Percentiles rank a stretch among this genome's conserved stretches.
Conservation (phyloP, 2,113 vertebrate genomes). For the Dissostichus mawsoni region DNA sequence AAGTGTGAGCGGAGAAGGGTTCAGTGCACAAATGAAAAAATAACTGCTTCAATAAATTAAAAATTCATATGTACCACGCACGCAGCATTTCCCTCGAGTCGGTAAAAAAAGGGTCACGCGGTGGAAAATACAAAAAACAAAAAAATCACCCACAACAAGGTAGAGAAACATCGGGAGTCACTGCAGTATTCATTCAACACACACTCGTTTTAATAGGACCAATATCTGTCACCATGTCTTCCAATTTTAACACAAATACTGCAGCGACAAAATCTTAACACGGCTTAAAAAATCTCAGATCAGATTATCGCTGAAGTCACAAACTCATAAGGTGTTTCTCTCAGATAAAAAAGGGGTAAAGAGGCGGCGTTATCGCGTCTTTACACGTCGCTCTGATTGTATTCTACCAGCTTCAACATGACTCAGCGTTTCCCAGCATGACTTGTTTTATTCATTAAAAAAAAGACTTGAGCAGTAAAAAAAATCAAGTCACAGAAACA, state of each 20-base stretch:
- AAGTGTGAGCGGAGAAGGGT: constrained; percentile 61
- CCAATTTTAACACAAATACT: constrained; percentile 29
- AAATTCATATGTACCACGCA: constrained; percentile 68
- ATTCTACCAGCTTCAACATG: neutral
- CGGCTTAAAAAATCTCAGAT: constrained; percentile 20
- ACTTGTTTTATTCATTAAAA: neutral
- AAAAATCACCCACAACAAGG: constrained; percentile 39
- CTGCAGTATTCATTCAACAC: neutral
- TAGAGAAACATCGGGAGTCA: constrained; percentile 18
- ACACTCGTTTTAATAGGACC: neutral
- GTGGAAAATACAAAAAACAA: constrained; percentile 26
- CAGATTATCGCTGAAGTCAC: constrained; percentile 9
- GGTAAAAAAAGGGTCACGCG: constrained; percentile 53
- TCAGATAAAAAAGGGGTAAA: constrained; percentile 35
- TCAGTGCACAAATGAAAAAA: constrained; percentile 76
- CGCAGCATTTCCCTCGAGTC: constrained; percentile 41
- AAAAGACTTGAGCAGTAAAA: constrained; percentile 13
- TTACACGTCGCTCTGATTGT: constrained; percentile 31
- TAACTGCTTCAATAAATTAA: constrained; percentile 81
- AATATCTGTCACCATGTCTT: constrained; percentile 3
- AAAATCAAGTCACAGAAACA: constrained; percentile 29
- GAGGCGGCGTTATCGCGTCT: constrained; percentile 14
- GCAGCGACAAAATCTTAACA: constrained; percentile 11
- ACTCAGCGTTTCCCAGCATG: neutral
- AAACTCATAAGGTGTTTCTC: neutral